Conservation (phyloP, 2,888 invertebrate species). For the Acrobasis repandana region DNA sequence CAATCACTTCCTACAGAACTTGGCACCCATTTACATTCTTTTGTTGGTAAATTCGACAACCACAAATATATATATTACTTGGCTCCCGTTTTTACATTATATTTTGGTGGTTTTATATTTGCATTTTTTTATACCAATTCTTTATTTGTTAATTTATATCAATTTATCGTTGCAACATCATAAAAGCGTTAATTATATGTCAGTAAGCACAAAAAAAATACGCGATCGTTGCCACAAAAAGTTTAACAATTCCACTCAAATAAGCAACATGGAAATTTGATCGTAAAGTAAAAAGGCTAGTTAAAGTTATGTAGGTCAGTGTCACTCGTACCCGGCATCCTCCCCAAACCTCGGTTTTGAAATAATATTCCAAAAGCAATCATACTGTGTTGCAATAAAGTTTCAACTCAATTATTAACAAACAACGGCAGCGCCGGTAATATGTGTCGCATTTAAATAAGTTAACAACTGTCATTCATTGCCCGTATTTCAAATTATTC, state of each 20-base stretch:
- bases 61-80: neutral
- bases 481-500: slow-evolving; percentile 34
- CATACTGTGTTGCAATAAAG: slow-evolving; percentile 53
- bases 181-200: too few relatives aligned
- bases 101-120: too few relatives aligned
- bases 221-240: slow-evolving; percentile 3
- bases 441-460: slow-evolving; percentile 39
- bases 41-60: too few relatives aligned
- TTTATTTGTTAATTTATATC: too few relatives aligned
- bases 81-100: too few relatives aligned
- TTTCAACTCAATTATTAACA: slow-evolving; percentile 44
- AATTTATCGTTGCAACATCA: too few relatives aligned
- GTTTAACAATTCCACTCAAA: slow-evolving; percentile 25
- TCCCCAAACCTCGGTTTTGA: slow-evolving; percentile 46
- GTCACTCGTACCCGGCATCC: slow-evolving; percentile 65
- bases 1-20: too few relatives aligned
- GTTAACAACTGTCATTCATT: slow-evolving; percentile 35
- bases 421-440: slow-evolving; percentile 30
- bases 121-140: too few relatives aligned
- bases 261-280: slow-evolving; percentile 32
- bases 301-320: slow-evolving; percentile 73
- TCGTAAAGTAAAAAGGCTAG: slow-evolving; percentile 47
- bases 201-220: too few relatives aligned
- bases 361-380: slow-evolving; percentile 52
- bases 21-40: too few relatives aligned